phyloP scores from a whole-genome alignment of 1,140 invertebrate species.

The Drosophila rufa region DNA sequence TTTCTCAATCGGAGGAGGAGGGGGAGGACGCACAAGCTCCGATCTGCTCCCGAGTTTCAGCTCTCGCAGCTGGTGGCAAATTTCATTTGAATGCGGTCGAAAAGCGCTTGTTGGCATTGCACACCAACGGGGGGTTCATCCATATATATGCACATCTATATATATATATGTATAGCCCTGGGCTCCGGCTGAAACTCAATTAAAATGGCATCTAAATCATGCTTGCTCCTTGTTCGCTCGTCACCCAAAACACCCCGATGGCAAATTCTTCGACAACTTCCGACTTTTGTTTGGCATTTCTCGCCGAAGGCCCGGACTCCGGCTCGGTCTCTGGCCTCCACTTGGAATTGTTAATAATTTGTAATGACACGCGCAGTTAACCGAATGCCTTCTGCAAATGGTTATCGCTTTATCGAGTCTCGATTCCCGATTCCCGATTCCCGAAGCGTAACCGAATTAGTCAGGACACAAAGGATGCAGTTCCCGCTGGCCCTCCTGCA shows the following conservation, averaged over 20 bases:
- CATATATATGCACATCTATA: not conserved
- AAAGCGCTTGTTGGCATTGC: conserved; percentile 77
- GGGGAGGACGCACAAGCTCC: conserved; percentile 13
- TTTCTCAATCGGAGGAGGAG: conserved; percentile 16
- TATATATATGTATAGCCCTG: conserved; percentile 3
- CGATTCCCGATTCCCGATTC: not conserved
- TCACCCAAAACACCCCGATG: conserved; percentile 45
- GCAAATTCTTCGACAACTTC: conserved; percentile 66
- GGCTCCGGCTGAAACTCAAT: conserved; percentile 63
- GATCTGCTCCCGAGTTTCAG: too few species aligned
- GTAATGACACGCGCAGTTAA: conserved; percentile 56
- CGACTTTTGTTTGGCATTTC: conserved; percentile 17
- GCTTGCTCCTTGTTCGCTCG: conserved; percentile 64
- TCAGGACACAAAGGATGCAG: conserved; percentile 48
- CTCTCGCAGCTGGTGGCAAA: conserved; percentile 72
- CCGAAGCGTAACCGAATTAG: conserved; percentile 51
- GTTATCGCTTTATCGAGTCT: conserved; percentile 22
- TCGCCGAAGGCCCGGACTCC: not conserved
- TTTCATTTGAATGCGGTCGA: conserved; percentile 73
- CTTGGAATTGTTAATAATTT: conserved; percentile 80
- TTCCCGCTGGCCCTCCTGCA: conserved; percentile 28
- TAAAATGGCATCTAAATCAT: conserved; percentile 83
- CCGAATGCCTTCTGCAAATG: conserved; percentile 14
- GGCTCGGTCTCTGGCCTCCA: conserved; percentile 8
- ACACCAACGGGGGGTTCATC: conserved; percentile 61